A percentile compares a stretch with the other conserved stretches of the same genome.
These are phyloP conservation scores for Patella caerulea DNA, from an alignment of 2,888 invertebrate genomes.

Conservation along the genomic window DNA sequence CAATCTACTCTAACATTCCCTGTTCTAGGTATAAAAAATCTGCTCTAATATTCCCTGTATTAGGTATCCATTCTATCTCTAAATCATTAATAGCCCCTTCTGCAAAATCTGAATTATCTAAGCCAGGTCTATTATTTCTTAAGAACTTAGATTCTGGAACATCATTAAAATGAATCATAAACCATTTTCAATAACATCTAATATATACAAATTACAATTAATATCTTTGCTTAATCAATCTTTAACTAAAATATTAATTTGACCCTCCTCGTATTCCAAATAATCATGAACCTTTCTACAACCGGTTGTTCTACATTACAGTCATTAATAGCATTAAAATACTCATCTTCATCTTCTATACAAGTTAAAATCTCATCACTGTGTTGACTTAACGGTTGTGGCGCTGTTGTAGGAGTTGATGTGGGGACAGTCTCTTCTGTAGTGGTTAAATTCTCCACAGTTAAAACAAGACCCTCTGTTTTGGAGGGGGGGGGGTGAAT, in stretches of 20 bases:
- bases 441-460: too few relatives aligned
- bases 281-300: slow-evolving; percentile 25
- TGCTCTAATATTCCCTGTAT: slow-evolving; percentile 6
- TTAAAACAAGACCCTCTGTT: too few relatives aligned
- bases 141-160: slow-evolving; percentile 5
- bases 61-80: background rate
- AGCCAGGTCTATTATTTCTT: slow-evolving; percentile 26
- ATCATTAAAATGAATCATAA: slow-evolving; percentile 33
- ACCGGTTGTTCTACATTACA: too few relatives aligned
- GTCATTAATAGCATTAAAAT: too few relatives aligned
- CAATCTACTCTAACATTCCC: slow-evolving; percentile 19
- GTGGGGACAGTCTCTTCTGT: too few relatives aligned
- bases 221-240: slow-evolving; percentile 27
- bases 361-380: too few relatives aligned
- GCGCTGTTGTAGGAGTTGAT: too few relatives aligned
- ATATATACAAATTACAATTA: slow-evolving; percentile 8
- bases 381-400: too few relatives aligned
- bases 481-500: too few relatives aligned
- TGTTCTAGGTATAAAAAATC: too few relatives aligned
- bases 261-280: slow-evolving; percentile 31
- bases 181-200: background rate
- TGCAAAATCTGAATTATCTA: slow-evolving; percentile 27
- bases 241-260: slow-evolving; percentile 27
- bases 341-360: too few relatives aligned
- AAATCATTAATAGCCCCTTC: slow-evolving; percentile 29